Conservation (phyloP, 1,140 invertebrate species). For the Holcopasites calliopsidis region DNA sequence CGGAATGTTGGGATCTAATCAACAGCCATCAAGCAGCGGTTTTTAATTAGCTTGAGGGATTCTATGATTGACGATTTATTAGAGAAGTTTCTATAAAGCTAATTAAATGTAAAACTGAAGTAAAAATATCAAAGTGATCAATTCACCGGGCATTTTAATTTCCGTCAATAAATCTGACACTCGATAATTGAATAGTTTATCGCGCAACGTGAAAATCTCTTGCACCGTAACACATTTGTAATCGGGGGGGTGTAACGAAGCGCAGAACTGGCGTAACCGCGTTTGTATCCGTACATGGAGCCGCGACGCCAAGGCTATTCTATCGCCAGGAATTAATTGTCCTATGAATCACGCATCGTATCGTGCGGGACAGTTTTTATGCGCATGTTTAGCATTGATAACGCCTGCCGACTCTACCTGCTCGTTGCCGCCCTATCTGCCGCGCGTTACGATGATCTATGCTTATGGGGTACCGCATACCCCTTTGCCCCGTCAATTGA, state of each 20-base stretch:
- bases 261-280: slow-evolving; percentile 3
- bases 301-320: slow-evolving; percentile 5
- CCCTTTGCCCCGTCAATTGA: slow-evolving; percentile 49
- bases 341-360: slow-evolving; percentile 75
- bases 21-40: too few species aligned
- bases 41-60: too few species aligned
- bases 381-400: slow-evolving; percentile 76
- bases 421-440: slow-evolving; percentile 47
- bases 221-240: not conserved
- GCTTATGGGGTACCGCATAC: slow-evolving; percentile 58
- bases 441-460: slow-evolving; percentile 75
- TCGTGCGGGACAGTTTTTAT: slow-evolving; percentile 68
- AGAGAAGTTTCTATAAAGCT: too few species aligned
- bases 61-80: too few species aligned
- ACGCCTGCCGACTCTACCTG: slow-evolving; percentile 50
- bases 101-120: too few species aligned
- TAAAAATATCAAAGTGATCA: too few species aligned
- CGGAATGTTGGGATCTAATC: too few species aligned
- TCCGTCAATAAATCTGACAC: not conserved
- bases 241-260: slow-evolving; percentile 13
- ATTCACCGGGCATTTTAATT: too few species aligned
- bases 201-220: not conserved
- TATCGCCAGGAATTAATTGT: slow-evolving; percentile 72
- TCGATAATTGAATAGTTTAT: not conserved
- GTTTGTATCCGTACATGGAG: not conserved